Evolutionary conservation across 1,140 invertebrate genomes (phyloP).

Genomic region (Apocrypta bakeri): DNA sequence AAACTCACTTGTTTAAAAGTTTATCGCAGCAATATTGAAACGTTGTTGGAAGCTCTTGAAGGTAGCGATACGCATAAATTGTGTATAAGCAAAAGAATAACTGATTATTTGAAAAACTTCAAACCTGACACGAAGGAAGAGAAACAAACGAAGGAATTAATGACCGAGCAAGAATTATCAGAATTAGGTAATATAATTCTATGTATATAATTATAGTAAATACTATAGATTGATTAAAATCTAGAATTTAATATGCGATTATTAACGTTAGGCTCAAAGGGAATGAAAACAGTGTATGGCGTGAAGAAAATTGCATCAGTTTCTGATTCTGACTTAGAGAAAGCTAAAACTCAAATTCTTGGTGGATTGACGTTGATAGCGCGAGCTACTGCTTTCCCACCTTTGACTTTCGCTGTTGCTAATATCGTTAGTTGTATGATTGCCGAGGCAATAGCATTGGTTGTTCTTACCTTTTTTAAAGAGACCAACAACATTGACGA

Average conservation of each 20-base stretch:
- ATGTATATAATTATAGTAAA: not conserved
- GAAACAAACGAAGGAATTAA: slow-evolving; percentile 42
- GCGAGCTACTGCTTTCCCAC: slow-evolving; percentile 40
- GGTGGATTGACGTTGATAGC: slow-evolving; percentile 18
- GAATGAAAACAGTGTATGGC: slow-evolving; percentile 36
- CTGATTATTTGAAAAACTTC: slow-evolving; percentile 45
- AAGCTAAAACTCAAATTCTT: slow-evolving; percentile 33
- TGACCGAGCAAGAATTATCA: slow-evolving; percentile 30
- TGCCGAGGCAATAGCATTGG: slow-evolving; percentile 17
- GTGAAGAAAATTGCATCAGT: slow-evolving; percentile 22
- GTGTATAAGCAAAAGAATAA: not conserved
- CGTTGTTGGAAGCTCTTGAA: slow-evolving; percentile 25
- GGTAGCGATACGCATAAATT: slow-evolving; percentile 23
- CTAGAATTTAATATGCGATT: not conserved
- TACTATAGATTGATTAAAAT: no score
- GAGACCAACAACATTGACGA: slow-evolving; percentile 42
- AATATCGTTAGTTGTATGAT: slow-evolving; percentile 32
- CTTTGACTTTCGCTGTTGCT: slow-evolving; percentile 36
- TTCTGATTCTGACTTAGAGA: not conserved
- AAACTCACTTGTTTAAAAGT: slow-evolving; percentile 38
- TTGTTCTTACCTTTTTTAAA: slow-evolving; percentile 36
- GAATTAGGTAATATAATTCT: slow-evolving; percentile 30
- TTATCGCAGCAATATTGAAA: slow-evolving; percentile 25
- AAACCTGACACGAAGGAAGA: slow-evolving; percentile 44
- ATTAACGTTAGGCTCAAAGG: slow-evolving; percentile 22